Evolutionary conservation across 2,113 vertebrate genomes (phyloP).

Genomic region (Alouatta palliata): DNA sequence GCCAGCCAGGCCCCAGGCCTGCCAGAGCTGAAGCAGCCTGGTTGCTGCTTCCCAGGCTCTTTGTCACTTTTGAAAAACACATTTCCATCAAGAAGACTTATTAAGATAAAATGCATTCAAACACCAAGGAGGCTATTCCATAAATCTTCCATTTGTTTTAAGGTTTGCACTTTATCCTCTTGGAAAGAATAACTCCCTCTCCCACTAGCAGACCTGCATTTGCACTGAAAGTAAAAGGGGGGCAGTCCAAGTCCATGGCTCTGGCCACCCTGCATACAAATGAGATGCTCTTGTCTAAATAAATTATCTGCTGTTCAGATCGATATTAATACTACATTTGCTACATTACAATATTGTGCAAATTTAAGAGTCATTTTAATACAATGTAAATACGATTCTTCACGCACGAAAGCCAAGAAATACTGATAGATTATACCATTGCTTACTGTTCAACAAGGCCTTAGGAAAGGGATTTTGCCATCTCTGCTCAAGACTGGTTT

Average conservation of each 20-base stretch:
- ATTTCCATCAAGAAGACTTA: slow-evolving; percentile 84
- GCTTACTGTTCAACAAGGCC: slow-evolving; percentile 80
- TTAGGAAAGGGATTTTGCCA: slow-evolving; percentile 78
- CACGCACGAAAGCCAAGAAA: slow-evolving; percentile 81
- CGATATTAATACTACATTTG: slow-evolving; percentile 88
- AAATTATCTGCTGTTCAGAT: slow-evolving; percentile 87
- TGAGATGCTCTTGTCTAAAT: slow-evolving; percentile 86
- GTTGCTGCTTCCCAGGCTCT: slow-evolving; percentile 80
- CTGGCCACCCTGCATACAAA: slow-evolving; percentile 86
- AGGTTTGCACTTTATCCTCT: slow-evolving; percentile 82
- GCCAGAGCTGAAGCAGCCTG: slow-evolving; percentile 79
- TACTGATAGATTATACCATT: slow-evolving; percentile 83
- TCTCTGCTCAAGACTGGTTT: slow-evolving; percentile 82
- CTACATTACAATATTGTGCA: slow-evolving; percentile 86
- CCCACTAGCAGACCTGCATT: slow-evolving; percentile 80
- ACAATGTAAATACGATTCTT: slow-evolving; percentile 85
- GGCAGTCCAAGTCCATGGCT: slow-evolving; percentile 85
- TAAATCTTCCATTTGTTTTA: slow-evolving; percentile 88
- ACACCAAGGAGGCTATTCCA: slow-evolving; percentile 76
- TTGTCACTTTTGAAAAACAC: slow-evolving; percentile 85
- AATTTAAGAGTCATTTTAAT: slow-evolving; percentile 85
- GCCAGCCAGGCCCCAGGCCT: slow-evolving; percentile 72
- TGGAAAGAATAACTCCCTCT: slow-evolving; percentile 80
- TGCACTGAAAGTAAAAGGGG: slow-evolving; percentile 84
- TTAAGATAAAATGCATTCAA: slow-evolving; percentile 85